Base-by-base conservation (phyloP, 2,888 invertebrate species). In the Ochlodes sylvanus region DNA sequence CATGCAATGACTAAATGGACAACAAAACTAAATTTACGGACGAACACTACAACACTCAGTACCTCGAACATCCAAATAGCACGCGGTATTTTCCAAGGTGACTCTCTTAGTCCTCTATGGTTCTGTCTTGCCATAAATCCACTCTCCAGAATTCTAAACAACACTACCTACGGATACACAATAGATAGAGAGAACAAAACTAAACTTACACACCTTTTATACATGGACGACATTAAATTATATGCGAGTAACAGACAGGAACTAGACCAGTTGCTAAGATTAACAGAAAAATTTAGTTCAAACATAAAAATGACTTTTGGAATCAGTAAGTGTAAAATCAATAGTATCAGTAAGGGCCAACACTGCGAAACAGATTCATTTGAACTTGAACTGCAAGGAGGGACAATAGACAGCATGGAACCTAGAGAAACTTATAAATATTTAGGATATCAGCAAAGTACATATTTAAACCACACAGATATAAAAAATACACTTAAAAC, bases 61-160 rank as follows among this genome's bases (percentile, higher is more conserved):
- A 54, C 67, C 12, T 12, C 42, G 4, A 0, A 10, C n/a, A 68
- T 68, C 41, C 50, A 57, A 41, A 68, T 68, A 7, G 4, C 21
- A 12, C 47, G 58, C 5, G 68, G 68, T 9, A 68, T 68, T 27
- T 68, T 63, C 15, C 68, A 68, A 58, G 68, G 68, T 1, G 68
- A 68, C 38, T 60, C 67, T 12, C 32, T 67, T 0, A 67, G 55
- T 21, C 63, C 63, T 5, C 27, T 64, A 32, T 65, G 34, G 34
- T 55, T 34, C 9, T 34, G 34, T 34, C 34, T 34, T 1, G 34
- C 34, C 34, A 5, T 34, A n/a, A 63, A 68, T 15, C 68, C 62
- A 7, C 38, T 68, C 10, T 57, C 60, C 15, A 50, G 57, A 57
- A 57, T 63, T n/a, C 47, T 68, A 19, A 65, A 50, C 34, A 63